Base-by-base conservation (phyloP, 2,888 invertebrate genomes). In the Esperia sulphurella region DNA sequence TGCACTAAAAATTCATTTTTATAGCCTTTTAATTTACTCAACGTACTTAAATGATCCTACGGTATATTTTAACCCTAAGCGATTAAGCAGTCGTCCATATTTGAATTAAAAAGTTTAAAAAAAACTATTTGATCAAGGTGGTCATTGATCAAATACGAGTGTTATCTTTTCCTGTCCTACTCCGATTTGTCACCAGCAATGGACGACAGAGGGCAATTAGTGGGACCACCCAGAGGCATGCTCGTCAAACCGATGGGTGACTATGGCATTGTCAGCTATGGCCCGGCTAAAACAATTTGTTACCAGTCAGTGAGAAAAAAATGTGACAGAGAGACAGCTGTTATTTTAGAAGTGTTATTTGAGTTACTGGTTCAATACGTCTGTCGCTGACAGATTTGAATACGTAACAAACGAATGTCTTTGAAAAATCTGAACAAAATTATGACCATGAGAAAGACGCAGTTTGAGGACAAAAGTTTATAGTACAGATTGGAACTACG, bases 131-230 rank as follows among this genome's bases (percentile, higher is more conserved):
- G 52, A 50, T 46, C 48, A 46, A 8, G 42, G 43, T 48, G 49
- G 55, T 50, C 52, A 57, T 62, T 59, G 61, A 74, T 72, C 65
- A 69, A 66, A 55, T 49, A 51, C 37, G 58, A 41, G 61, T 62
- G 65, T 70, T 60, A 62, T 69, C 63, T 71, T 67, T 67, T 55
- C 61, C 61, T 59, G 63, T 57, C 64, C 53, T 54, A 59, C 52
- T 56, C 64, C 64, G 69, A 79, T 78, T 79, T 78, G 76, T 78
- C 78, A 76, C 64, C 63, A 63, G 58, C 54, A 53, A 50, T 56
- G 57, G 60, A 54, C 59, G 67, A 68, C 71, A 66, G 54, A 59
- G 54, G 53, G 71, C 79, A 79, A 79, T 78, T 80, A 79, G 72
- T 59, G 57, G 46, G 65, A 74, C 79, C 81, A 79, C 79, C 79